Conservation (phyloP, 1,140 invertebrate species). For the Eurosta solidaginis region DNA sequence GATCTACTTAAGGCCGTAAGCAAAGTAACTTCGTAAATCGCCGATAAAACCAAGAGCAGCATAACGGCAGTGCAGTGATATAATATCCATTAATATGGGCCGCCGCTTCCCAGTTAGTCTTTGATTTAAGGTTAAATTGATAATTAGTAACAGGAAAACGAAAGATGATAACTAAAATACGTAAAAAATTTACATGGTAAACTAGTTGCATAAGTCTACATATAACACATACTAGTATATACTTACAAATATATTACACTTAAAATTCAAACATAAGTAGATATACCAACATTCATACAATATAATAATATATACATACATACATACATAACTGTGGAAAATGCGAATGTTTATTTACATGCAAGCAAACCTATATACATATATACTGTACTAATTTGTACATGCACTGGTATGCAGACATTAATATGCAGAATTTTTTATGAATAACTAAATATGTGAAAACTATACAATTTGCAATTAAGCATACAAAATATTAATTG, state of each 20-base stretch:
- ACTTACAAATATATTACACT: neutral
- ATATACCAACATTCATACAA: neutral
- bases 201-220: neutral
- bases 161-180: constrained; percentile 58
- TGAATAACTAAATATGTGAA: neutral
- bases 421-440: neutral
- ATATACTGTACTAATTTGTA: neutral
- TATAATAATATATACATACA: neutral
- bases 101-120: neutral
- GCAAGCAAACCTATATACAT: neutral
- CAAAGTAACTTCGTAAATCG: constrained; percentile 66
- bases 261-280: neutral
- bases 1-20: constrained; percentile 67
- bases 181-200: constrained; percentile 37
- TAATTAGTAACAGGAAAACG: constrained; percentile 39
- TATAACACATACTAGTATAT: neutral
- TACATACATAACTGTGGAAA: neutral
- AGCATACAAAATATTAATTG: neutral
- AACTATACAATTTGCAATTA: neutral
- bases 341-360: neutral
- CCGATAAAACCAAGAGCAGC: neutral
- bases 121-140: neutral
- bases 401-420: neutral
- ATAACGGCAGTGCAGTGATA: neutral
- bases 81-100: neutral